phyloP scores from a whole-genome alignment of 2,797 vertebrate species.

The Acropternis orthonyx region DNA sequence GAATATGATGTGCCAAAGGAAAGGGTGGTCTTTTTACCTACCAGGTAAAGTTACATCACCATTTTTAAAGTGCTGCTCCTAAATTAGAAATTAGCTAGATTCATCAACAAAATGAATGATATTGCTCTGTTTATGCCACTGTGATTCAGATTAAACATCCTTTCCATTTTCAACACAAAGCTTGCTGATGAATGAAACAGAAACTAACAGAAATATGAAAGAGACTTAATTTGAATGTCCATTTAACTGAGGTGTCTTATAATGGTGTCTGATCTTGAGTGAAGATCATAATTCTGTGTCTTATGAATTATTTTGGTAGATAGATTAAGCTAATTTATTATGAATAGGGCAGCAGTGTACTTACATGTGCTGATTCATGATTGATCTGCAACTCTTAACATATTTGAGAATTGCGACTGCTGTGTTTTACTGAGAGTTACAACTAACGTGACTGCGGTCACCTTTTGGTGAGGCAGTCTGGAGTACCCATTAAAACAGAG shows the following conservation, averaged over 20 bases:
- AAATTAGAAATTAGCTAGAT: neutral
- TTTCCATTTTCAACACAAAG: neutral
- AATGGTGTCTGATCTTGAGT: neutral
- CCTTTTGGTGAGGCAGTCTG: neutral
- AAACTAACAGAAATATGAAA: neutral
- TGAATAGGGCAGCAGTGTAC: rapidly evolving
- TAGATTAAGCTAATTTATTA: neutral
- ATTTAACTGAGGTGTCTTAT: neutral
- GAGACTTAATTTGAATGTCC: neutral
- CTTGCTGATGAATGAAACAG: neutral
- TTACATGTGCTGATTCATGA: neutral
- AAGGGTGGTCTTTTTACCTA: neutral
- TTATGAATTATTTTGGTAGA: neutral
- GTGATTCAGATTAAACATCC: neutral
- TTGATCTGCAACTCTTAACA: neutral
- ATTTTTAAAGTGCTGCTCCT: neutral
- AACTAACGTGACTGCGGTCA: neutral
- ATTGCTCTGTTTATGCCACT: neutral
- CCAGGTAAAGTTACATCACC: neutral
- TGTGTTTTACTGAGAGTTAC: neutral
- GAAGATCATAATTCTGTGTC: neutral
- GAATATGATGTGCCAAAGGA: neutral
- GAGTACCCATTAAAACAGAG: neutral
- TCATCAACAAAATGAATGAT: neutral
- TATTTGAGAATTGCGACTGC: neutral